Conservation (phyloP, 1,140 invertebrate genomes). For the Drosophila arawakana region DNA sequence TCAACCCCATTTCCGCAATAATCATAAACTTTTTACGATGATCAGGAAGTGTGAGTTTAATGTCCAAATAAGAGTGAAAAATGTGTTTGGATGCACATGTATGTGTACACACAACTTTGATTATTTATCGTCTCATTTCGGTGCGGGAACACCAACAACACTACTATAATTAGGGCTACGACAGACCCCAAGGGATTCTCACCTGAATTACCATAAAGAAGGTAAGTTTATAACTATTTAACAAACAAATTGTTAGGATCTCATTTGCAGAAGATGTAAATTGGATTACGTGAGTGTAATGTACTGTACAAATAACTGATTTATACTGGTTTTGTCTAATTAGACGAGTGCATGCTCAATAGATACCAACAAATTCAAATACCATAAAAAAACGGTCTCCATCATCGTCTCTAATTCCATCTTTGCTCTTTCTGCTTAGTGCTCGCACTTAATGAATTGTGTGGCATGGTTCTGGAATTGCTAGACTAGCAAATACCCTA, state of each 20-base stretch:
- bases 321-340: conserved; percentile 13
- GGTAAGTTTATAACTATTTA: not conserved
- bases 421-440: no score
- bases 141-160: no score
- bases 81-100: not conserved
- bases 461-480: no score
- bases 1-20: no score
- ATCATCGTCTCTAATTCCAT: not conserved
- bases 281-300: conserved; percentile 17
- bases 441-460: no score
- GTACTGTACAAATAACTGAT: conserved; percentile 18
- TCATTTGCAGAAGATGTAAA: conserved; percentile 7
- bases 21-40: no score
- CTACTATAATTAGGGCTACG: not conserved
- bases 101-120: not conserved
- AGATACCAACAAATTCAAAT: not conserved
- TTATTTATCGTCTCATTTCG: not conserved
- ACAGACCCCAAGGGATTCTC: not conserved
- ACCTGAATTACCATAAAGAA: conserved; percentile 8
- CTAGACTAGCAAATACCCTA: not conserved
- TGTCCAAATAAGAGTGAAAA: no score
- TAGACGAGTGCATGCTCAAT: conserved; percentile 8
- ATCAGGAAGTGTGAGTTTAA: no score
- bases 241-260: conserved; percentile 10
- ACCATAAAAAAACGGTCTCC: conserved; percentile 2